Percentiles rank a stretch among this genome's conserved stretches.
These are phyloP conservation scores for Taenaris catops DNA, from an alignment of 2,888 invertebrate genomes.

Conservation along the genomic window DNA sequence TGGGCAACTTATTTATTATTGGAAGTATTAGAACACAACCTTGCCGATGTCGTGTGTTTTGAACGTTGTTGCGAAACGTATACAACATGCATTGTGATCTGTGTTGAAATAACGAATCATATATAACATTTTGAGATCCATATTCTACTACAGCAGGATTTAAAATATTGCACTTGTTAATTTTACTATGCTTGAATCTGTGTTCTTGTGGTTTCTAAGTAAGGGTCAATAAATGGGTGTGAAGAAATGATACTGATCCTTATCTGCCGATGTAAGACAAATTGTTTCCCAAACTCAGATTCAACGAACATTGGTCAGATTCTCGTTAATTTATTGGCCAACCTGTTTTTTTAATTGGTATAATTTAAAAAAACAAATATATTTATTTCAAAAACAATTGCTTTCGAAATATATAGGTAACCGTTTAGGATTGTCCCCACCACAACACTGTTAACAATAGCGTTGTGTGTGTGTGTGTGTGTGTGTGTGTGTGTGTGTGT, in stretches of 20 bases:
- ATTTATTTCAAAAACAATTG: too few relatives aligned
- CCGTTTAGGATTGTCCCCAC: too few relatives aligned
- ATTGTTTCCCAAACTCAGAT: constrained; percentile 54
- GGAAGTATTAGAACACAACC: constrained; percentile 13
- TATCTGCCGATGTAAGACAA: constrained; percentile 66
- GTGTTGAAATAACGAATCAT: too few relatives aligned
- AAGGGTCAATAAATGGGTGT: constrained; percentile 22
- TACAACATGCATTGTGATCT: constrained; percentile 14
- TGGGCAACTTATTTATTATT: constrained; percentile 16
- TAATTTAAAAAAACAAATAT: too few relatives aligned
- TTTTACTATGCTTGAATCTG: constrained; percentile 10
- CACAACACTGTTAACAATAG: too few relatives aligned
- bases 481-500: too few relatives aligned
- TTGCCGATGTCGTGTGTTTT: constrained; percentile 17
- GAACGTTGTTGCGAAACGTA: constrained; percentile 17
- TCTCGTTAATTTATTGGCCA: constrained; percentile 41
- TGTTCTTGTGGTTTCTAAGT: constrained; percentile 14
- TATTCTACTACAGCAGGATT: too few relatives aligned
- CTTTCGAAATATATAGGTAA: too few relatives aligned
- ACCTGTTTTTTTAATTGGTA: constrained; percentile 7
- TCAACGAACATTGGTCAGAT: constrained; percentile 42
- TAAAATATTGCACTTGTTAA: constrained; percentile 15
- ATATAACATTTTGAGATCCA: too few relatives aligned
- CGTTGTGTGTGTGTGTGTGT: too few relatives aligned
- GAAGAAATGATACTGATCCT: constrained; percentile 36